phyloP scores from a whole-genome alignment of 2,888 invertebrate species.

The Synergus laeviventris region DNA sequence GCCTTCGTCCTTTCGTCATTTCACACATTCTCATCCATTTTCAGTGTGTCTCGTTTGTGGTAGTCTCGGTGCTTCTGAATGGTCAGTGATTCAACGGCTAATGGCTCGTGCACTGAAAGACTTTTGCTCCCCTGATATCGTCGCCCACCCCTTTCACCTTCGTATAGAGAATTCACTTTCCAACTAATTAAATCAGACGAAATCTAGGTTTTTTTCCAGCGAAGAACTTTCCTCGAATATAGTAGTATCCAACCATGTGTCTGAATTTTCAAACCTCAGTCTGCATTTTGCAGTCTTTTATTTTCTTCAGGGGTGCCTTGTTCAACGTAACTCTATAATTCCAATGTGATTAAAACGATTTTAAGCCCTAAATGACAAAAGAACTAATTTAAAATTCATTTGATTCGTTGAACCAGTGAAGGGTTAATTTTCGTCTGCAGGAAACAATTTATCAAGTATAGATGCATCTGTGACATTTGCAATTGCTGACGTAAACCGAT shows the following conservation, averaged over 20 bases:
- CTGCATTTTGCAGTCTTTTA: background rate
- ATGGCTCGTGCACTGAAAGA: constrained; percentile 36
- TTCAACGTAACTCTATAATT: background rate
- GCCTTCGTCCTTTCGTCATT: constrained; percentile 34
- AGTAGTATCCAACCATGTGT: background rate
- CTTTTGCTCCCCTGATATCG: constrained; percentile 27
- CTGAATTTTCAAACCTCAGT: background rate
- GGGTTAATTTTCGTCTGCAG: background rate
- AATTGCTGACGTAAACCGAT: too few species aligned
- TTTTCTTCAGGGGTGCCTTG: background rate
- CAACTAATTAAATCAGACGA: constrained; percentile 28
- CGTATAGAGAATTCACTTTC: constrained; percentile 26
- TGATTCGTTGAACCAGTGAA: background rate
- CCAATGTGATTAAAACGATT: background rate
- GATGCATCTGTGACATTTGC: too few species aligned
- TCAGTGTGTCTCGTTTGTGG: constrained; percentile 35
- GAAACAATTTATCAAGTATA: background rate
- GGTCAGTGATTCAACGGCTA: constrained; percentile 39
- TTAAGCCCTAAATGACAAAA: background rate
- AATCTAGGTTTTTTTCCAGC: constrained; percentile 1
- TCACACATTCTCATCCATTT: constrained; percentile 28
- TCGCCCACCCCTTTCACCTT: background rate
- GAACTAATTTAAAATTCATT: background rate
- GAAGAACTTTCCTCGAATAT: background rate
- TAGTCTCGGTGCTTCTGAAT: constrained; percentile 26